Base-by-base conservation (phyloP, 2,888 invertebrate species). In the Tenthredo livida region DNA sequence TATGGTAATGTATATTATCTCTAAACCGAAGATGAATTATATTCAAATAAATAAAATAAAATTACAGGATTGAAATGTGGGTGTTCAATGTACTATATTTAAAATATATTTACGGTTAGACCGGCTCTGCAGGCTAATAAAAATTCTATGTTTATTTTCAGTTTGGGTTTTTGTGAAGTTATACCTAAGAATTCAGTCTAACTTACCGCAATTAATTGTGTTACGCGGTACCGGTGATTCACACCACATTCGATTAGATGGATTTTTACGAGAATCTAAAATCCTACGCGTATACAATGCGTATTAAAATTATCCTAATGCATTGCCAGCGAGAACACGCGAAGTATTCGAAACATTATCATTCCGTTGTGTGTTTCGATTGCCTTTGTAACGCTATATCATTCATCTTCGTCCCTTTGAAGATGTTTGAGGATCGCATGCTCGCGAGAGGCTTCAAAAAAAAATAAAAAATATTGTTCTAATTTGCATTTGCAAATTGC, bases 41-140 rank as follows among this genome's bases (percentile, higher is more conserved):
- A 50, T 77, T 77, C 29, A 77, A 77, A 77, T 77, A 77, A 77
- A 77, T 77, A 54, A 12, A 33, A 77, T 54, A 29, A 29, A 77
- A 50, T 77, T 33, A 9, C 17, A 33, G 29, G 33, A 29, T 29
- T 29, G 29, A 50, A 29, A 77, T n/a, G 77, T 77, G 77, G 29
- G 54, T 54, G 12, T 54, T 29, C 6, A 33, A 50, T 43, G 40
- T n/a, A 77, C 54, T 25, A 50, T 54, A 17, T 77, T 50, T 77
- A 54, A 77, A 50, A 54, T 54, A 77, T 77, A 50, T 54, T 29
- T 15, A 77, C 77, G 29, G n/a, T 73, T 17, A 43, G 40, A 40
- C 25, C 2, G 9, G 12, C 43, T 73, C 40, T 43, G 10, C n/a
- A 43, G 72, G 72, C 17, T 43, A 80, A 12, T 33, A 61, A 61